These are phyloP conservation scores for Phyllotreta striolata DNA, from an alignment of 2,888 invertebrate genomes.

Conservation along the genomic window DNA sequence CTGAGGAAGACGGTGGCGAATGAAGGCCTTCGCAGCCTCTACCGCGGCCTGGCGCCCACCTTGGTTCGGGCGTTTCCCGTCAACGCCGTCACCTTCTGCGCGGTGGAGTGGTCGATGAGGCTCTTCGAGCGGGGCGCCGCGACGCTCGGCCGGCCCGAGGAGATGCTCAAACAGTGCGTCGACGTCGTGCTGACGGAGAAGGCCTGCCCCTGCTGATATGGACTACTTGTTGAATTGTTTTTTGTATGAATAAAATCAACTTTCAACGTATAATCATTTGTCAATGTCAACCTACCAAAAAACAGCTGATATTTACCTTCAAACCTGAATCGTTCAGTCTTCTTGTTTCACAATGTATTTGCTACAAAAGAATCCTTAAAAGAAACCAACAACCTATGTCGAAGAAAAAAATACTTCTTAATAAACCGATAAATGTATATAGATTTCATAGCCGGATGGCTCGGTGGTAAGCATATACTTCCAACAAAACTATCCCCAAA, in stretches of 20 bases:
- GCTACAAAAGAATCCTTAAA: background rate
- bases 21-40: slow-evolving; percentile 78
- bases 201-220: too few species aligned
- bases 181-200: background rate
- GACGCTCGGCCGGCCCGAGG: background rate
- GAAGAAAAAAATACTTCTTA: too few species aligned
- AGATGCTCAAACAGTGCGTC: background rate
- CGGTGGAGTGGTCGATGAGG: slow-evolving; percentile 81
- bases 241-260: too few species aligned
- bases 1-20: slow-evolving; percentile 70
- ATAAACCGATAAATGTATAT: background rate
- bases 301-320: background rate
- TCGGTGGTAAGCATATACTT: slow-evolving; percentile 1
- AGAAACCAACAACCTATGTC: background rate
- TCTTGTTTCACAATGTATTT: background rate
- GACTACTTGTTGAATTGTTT: too few species aligned
- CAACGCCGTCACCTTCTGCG: slow-evolving; percentile 91
- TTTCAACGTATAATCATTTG: too few species aligned
- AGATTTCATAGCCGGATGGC: slow-evolving; percentile 6
- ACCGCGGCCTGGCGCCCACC: slow-evolving; percentile 80
- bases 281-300: too few species aligned
- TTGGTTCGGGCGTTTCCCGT: slow-evolving; percentile 89
- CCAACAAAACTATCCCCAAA: background rate
- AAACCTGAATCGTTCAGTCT: background rate
- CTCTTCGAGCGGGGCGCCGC: slow-evolving; percentile 47